A percentile compares a stretch with the other conserved stretches of the same genome.
Conservation (phyloP, 2,113 vertebrate species). For the Stegastes partitus region DNA sequence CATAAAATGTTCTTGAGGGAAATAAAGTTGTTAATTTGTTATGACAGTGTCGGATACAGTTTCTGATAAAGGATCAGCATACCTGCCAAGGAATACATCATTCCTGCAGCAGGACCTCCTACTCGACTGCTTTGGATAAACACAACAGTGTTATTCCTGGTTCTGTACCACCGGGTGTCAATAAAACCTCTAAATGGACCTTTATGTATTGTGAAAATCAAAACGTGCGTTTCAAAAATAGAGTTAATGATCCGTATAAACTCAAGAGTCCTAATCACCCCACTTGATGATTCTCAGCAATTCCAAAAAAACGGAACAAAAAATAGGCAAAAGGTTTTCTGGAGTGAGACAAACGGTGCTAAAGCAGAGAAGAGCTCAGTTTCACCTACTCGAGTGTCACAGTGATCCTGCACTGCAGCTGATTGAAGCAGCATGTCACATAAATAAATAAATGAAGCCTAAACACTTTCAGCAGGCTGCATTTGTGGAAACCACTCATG, state of each 20-base stretch:
- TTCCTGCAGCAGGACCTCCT: constrained; percentile 40
- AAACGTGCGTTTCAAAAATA: constrained; percentile 34
- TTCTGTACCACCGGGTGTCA: constrained; percentile 38
- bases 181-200: constrained; percentile 26
- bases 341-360: background rate
- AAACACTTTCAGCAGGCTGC: constrained; percentile 36
- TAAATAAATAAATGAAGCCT: constrained; percentile 16
- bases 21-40: constrained; percentile 62
- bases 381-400: background rate
- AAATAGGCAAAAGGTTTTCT: constrained; percentile 1
- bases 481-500: constrained; percentile 15
- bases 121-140: constrained; percentile 58
- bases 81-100: constrained; percentile 68
- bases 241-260: constrained; percentile 8
- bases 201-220: constrained; percentile 37
- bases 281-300: background rate
- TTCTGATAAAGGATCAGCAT: constrained; percentile 70
- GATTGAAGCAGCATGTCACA: constrained; percentile 34
- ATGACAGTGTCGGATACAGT: constrained; percentile 62
- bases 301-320: constrained; percentile 28
- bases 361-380: background rate
- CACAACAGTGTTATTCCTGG: constrained; percentile 59
- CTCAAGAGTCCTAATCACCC: constrained; percentile 38
- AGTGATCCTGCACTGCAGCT: constrained; percentile 9
- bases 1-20: constrained; percentile 41